Conservation (phyloP, 2,888 invertebrate species). For the Autographa pulchrina region DNA sequence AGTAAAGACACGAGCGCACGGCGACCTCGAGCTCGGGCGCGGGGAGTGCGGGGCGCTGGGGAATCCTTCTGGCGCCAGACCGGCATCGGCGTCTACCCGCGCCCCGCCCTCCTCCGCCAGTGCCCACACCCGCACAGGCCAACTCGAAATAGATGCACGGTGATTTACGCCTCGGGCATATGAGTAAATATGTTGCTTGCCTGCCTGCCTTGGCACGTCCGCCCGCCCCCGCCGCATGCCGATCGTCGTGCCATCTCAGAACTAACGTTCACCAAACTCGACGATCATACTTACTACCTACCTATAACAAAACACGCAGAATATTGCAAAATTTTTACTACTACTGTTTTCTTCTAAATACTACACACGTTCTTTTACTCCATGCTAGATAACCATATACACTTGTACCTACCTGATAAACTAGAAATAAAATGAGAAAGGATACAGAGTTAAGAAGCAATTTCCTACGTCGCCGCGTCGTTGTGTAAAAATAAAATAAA, state of each 20-base stretch:
- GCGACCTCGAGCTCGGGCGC: slow-evolving; percentile 73
- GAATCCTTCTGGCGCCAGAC: slow-evolving; percentile 90
- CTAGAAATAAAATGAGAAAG: too few species aligned
- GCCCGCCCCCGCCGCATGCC: slow-evolving; percentile 81
- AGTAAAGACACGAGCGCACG: slow-evolving; percentile 71
- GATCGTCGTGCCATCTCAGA: slow-evolving; percentile 70
- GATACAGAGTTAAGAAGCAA: too few species aligned
- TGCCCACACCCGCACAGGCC: slow-evolving; percentile 76
- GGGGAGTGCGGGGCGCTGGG: slow-evolving; percentile 85
- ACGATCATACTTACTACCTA: slow-evolving; percentile 26
- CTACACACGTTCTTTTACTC: background rate
- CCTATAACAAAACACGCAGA: slow-evolving; percentile 22
- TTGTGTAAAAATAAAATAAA: background rate
- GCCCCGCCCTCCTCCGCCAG: slow-evolving; percentile 71
- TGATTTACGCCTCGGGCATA: slow-evolving; percentile 88
- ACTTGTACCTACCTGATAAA: too few species aligned
- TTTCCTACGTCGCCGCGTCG: background rate
- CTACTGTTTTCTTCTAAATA: background rate
- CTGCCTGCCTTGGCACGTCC: slow-evolving; percentile 88
- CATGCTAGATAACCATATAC: too few species aligned
- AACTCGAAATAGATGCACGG: slow-evolving; percentile 88
- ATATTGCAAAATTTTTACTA: slow-evolving; percentile 26
- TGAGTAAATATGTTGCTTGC: slow-evolving; percentile 87
- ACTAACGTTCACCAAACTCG: slow-evolving; percentile 60
- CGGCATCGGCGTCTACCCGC: slow-evolving; percentile 87